Percentiles rank a stretch among this genome's conserved stretches.
These are phyloP conservation scores for Psococerastis gibbosa DNA, from an alignment of 2,888 invertebrate genomes.

Conservation along the genomic window DNA sequence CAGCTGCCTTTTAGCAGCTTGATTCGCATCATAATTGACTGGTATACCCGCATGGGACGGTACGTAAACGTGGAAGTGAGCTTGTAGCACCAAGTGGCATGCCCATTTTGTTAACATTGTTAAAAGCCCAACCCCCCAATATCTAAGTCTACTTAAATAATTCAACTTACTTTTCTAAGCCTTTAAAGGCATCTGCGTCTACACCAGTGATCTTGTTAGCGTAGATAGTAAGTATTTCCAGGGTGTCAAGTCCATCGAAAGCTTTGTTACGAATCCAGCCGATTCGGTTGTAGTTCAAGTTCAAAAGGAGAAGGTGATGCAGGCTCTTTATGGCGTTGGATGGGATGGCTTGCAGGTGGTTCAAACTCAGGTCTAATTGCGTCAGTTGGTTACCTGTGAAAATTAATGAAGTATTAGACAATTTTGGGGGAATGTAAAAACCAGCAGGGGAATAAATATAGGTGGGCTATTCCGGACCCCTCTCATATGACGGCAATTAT, in stretches of 20 bases:
- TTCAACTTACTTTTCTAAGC: slow-evolving; percentile 62
- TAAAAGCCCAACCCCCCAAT: neutral
- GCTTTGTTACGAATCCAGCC: slow-evolving; percentile 58
- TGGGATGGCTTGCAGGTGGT: slow-evolving; percentile 61
- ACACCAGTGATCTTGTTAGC: slow-evolving; percentile 65
- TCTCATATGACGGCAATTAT: no score
- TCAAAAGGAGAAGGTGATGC: slow-evolving; percentile 65
- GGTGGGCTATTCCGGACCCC: no score
- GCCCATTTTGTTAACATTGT: no score
- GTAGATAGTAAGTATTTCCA: slow-evolving; percentile 72
- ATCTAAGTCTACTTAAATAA: neutral
- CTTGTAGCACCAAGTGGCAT: no score
- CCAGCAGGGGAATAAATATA: no score
- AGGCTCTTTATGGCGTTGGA: slow-evolving; percentile 61
- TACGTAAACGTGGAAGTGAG: no score
- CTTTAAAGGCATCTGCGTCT: slow-evolving; percentile 67
- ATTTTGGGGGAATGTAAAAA: no score
- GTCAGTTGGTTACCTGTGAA: slow-evolving; percentile 78
- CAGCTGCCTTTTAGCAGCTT: no score
- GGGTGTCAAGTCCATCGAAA: slow-evolving; percentile 68
- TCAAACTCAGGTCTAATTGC: slow-evolving; percentile 74
- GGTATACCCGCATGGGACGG: no score
- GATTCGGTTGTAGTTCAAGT: slow-evolving; percentile 76
- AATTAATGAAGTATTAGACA: no score
- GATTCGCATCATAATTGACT: no score